phyloP scores from a whole-genome alignment of 2,888 invertebrate species.

The Ennomos fuscantarius region DNA sequence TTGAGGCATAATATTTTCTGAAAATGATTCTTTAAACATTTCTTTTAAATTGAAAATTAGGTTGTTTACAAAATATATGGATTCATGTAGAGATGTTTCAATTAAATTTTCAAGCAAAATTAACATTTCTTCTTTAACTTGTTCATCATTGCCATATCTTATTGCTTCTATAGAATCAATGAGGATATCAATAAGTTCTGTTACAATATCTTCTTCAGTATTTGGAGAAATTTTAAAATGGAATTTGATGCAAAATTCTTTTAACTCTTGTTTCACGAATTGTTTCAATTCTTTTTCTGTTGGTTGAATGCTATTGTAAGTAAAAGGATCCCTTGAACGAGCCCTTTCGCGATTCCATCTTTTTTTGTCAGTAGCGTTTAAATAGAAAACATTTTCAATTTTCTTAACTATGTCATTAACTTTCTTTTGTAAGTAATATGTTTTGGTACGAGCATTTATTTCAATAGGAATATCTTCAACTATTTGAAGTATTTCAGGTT shows the following conservation, averaged over 20 bases:
- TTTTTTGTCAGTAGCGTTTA: conserved; percentile 15
- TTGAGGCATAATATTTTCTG: conserved; percentile 33
- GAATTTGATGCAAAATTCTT: conserved; percentile 43
- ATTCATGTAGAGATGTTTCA: conserved; percentile 47
- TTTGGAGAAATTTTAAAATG: conserved; percentile 38
- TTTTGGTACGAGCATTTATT: conserved; percentile 40
- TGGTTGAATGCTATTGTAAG: conserved; percentile 38
- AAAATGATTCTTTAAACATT: conserved; percentile 16
- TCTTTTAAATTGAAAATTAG: conserved; percentile 30
- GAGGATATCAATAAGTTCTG: conserved; percentile 53
- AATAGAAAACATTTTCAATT: conserved; percentile 20
- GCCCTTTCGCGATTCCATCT: conserved; percentile 4
- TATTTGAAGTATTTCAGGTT: conserved; percentile 46
- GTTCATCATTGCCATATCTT: conserved; percentile 38
- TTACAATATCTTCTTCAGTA: conserved; percentile 46
- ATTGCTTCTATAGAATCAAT: conserved; percentile 49
- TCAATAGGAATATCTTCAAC: conserved; percentile 53
- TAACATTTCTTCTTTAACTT: conserved; percentile 49
- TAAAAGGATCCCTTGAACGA: not conserved
- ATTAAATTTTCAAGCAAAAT: conserved; percentile 46
- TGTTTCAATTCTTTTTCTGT: conserved; percentile 51
- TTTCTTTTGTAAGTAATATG: conserved; percentile 45
- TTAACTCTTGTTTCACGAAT: conserved; percentile 49
- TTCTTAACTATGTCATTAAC: conserved; percentile 50
- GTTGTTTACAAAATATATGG: conserved; percentile 46